phyloP scores from a whole-genome alignment of 2,113 vertebrate species.

The Petrocephalus microphthalmus region DNA sequence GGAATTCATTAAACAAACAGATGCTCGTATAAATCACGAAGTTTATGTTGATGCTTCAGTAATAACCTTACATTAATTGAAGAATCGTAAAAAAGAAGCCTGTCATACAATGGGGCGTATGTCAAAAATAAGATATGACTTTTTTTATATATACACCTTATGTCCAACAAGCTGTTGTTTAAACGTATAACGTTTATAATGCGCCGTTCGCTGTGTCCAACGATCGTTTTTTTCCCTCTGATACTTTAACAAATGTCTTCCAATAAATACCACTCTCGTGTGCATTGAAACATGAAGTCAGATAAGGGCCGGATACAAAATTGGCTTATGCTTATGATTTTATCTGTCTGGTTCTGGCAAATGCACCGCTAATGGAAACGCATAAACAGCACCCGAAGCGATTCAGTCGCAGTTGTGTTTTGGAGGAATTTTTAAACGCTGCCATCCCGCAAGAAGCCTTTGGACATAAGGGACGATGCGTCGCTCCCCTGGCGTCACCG shows the following conservation, averaged over 20 bases:
- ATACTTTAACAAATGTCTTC: conserved; percentile 3
- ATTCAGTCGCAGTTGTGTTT: background rate
- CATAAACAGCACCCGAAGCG: conserved; percentile 1
- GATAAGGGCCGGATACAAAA: background rate
- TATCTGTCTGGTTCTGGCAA: background rate
- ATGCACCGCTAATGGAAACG: conserved; percentile 9
- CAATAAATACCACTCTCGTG: background rate
- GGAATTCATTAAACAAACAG: conserved; percentile 41
- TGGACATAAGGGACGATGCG: background rate
- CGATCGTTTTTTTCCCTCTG: background rate
- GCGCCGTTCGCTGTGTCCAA: background rate
- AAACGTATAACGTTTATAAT: conserved; percentile 14
- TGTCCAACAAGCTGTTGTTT: conserved; percentile 51
- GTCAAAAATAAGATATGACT: conserved; percentile 24
- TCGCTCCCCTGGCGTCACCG: background rate
- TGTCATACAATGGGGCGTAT: conserved; percentile 40
- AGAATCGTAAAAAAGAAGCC: conserved; percentile 42
- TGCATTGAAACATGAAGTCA: background rate
- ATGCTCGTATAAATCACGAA: conserved; percentile 56
- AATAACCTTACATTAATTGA: conserved; percentile 50
- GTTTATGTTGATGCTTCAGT: conserved; percentile 51
- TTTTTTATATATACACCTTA: conserved; percentile 35
- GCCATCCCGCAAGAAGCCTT: background rate
- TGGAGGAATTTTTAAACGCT: background rate
- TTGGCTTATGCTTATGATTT: background rate